Evolutionary conservation across 2,797 vertebrate genomes (phyloP).

Genomic region (Sebastiscus tertius): DNA sequence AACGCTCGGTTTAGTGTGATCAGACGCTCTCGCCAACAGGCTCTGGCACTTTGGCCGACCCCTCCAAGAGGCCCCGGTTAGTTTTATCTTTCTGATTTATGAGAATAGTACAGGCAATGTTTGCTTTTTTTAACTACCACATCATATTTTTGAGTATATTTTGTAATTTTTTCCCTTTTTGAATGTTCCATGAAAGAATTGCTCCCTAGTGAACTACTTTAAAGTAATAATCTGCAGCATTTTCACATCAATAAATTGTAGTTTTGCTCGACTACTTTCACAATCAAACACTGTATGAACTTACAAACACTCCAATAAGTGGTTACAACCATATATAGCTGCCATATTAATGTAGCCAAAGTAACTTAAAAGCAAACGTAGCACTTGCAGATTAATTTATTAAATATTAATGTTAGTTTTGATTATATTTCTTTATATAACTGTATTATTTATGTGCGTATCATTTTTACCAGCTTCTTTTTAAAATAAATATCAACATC

Average conservation of each 20-base stretch:
- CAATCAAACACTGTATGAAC: not conserved
- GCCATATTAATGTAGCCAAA: not conserved
- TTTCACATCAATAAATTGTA: not conserved
- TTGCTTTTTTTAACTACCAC: not conserved
- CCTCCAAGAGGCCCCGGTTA: not conserved
- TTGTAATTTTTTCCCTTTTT: not conserved
- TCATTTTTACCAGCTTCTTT: not conserved
- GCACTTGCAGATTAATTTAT: not conserved
- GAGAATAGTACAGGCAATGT: not conserved
- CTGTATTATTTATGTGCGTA: not conserved
- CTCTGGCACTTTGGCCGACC: not conserved
- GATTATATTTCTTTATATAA: not conserved
- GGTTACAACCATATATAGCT: not conserved
- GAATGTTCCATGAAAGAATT: not conserved
- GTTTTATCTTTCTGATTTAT: not conserved
- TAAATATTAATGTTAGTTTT: not conserved
- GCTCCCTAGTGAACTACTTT: not conserved
- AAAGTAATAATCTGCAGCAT: not conserved
- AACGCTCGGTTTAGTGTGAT: constrained; percentile 17
- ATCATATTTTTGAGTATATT: not conserved
- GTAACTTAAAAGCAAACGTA: not conserved
- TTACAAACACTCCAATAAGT: not conserved
- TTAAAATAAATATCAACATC: not conserved
- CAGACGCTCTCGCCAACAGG: constrained; percentile 23
- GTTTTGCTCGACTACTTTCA: not conserved